Conservation (phyloP, 35 echinoderm and acorn worm genomes). For the Eucidaris tribuloides region DNA sequence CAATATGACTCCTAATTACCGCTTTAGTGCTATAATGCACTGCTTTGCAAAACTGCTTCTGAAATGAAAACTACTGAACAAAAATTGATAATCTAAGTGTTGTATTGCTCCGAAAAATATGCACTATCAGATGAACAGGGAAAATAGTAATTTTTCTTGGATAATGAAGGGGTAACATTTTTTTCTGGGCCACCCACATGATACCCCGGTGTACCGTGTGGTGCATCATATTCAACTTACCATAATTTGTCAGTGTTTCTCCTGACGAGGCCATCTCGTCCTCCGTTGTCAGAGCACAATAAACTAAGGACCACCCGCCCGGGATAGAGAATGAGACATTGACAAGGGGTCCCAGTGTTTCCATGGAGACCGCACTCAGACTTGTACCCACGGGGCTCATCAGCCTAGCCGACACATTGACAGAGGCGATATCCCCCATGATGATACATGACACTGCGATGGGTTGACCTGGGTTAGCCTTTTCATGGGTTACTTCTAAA, state of each 20-base stretch:
- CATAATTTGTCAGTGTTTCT: neutral
- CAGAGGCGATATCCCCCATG: neutral
- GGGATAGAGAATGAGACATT: neutral
- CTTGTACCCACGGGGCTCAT: neutral
- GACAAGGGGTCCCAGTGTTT: neutral
- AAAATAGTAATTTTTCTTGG: too few relatives aligned
- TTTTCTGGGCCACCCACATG: too few relatives aligned
- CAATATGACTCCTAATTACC: too few relatives aligned
- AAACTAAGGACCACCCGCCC: neutral
- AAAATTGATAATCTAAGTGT: too few relatives aligned
- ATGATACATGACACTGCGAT: neutral
- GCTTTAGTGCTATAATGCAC: too few relatives aligned
- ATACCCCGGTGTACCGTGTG: too few relatives aligned
- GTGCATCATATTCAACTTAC: too few relatives aligned
- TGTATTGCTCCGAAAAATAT: too few relatives aligned
- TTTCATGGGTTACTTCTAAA: neutral
- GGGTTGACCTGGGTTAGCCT: constrained; percentile 1
- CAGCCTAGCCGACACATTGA: neutral
- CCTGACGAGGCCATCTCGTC: neutral
- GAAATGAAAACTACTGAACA: too few relatives aligned
- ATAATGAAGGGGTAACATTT: too few relatives aligned
- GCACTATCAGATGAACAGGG: too few relatives aligned
- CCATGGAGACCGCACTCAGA: neutral
- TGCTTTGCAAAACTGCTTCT: too few relatives aligned
- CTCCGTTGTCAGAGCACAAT: neutral